phyloP scores from a whole-genome alignment of 2,888 invertebrate genomes.

The Embidobia sp. region DNA sequence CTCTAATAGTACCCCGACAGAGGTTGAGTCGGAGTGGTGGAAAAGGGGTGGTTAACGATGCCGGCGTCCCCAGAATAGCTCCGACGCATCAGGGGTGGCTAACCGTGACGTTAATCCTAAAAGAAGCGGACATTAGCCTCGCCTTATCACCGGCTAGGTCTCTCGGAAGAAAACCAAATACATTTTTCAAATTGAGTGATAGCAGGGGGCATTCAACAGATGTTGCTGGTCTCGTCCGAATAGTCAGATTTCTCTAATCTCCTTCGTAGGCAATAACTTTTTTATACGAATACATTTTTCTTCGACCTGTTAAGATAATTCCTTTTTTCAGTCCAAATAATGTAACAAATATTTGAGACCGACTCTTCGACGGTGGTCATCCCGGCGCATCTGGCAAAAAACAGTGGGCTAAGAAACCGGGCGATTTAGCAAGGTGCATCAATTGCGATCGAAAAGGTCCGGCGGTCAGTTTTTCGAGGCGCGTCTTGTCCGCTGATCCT shows the following conservation, averaged over 20 bases:
- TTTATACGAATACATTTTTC: too few species aligned
- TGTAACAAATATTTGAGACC: too few species aligned
- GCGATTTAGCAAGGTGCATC: slow-evolving; percentile 40
- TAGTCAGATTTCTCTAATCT: too few species aligned
- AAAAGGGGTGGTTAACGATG: slow-evolving; percentile 50
- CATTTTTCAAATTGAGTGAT: background rate
- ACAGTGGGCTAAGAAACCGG: slow-evolving; percentile 42
- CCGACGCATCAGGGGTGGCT: slow-evolving; percentile 30
- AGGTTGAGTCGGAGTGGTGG: slow-evolving; percentile 68
- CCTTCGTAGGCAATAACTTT: too few species aligned
- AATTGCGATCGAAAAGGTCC: slow-evolving; percentile 22
- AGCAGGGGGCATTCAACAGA: too few species aligned
- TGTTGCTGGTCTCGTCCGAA: too few species aligned
- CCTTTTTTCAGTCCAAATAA: too few species aligned
- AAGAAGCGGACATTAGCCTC: slow-evolving; percentile 45
- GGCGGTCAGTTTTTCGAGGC: slow-evolving; percentile 17
- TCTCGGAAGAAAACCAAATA: background rate
- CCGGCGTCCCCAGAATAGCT: slow-evolving; percentile 6
- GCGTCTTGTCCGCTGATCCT: slow-evolving; percentile 13
- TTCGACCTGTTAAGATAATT: too few species aligned
- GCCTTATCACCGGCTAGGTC: slow-evolving; percentile 27
- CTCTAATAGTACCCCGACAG: slow-evolving; percentile 72
- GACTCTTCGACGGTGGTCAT: too few species aligned
- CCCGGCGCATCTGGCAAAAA: background rate
- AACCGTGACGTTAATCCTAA: slow-evolving; percentile 55